Conservation (phyloP, 64 coral and sea anemone genomes). For the Montipora sp. region DNA sequence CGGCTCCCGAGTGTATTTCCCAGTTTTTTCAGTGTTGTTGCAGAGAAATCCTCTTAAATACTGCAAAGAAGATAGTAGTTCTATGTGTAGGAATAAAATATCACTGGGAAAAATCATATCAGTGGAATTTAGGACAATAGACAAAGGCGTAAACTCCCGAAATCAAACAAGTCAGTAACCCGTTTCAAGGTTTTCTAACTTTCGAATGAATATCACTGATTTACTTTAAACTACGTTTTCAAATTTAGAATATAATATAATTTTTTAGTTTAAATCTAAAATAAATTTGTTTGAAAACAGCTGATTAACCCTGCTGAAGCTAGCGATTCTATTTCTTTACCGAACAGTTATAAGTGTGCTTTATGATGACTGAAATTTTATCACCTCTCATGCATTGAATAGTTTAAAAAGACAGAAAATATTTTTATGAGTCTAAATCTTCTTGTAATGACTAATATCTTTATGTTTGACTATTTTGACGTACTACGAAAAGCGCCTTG, state of each 20-base stretch:
- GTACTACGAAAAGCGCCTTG: neutral
- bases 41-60: neutral
- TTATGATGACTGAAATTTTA: neutral
- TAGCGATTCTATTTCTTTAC: neutral
- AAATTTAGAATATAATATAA: no score
- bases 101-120: no score
- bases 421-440: neutral
- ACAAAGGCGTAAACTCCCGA: neutral
- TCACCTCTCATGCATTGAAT: neutral
- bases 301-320: neutral
- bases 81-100: no score
- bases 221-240: no score
- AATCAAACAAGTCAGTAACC: no score
- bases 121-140: neutral
- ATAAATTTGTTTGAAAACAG: no score
- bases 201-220: no score
- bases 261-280: no score
- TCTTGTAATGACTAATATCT: neutral
- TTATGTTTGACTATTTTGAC: neutral
- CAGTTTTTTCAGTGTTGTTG: neutral
- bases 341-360: neutral
- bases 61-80: no score
- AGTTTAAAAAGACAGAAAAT: neutral
- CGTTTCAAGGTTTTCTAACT: no score
- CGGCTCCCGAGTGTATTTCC: neutral